Evolutionary conservation across 2,888 invertebrate genomes (phyloP).

Genomic region (Heterodera filipjevi): DNA sequence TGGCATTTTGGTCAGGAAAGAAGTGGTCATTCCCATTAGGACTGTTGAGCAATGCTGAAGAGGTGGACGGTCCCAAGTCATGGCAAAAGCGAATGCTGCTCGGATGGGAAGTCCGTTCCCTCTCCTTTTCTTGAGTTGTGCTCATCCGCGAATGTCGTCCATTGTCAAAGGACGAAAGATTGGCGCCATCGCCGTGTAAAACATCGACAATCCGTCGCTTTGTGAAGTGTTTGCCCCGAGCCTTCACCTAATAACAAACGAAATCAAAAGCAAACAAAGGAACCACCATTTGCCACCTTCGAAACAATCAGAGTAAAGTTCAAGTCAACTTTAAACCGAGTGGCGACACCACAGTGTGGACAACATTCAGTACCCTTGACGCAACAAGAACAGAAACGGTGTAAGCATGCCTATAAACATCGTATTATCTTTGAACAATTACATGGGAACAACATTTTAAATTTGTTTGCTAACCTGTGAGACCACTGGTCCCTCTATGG

Average conservation of each 20-base stretch:
- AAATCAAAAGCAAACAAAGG: background rate
- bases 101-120: background rate
- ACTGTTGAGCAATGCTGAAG: background rate
- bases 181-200: background rate
- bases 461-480: background rate
- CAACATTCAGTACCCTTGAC: background rate
- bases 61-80: background rate
- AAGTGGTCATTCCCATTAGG: background rate
- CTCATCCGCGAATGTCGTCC: slow-evolving; percentile 8
- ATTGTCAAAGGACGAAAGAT: background rate
- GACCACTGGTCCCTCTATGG: background rate
- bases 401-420: slow-evolving; percentile 16
- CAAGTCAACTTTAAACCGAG: slow-evolving; percentile 13
- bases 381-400: slow-evolving; percentile 24
- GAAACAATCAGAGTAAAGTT: slow-evolving; percentile 17
- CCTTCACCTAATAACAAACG: background rate
- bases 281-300: no score
- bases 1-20: background rate
- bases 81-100: background rate
- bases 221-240: background rate
- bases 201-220: background rate
- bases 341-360: slow-evolving; percentile 16
- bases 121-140: slow-evolving; percentile 6
- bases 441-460: background rate
- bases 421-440: background rate